phyloP scores from a whole-genome alignment of 2,888 invertebrate genomes.

The Amphipyra berbera region DNA sequence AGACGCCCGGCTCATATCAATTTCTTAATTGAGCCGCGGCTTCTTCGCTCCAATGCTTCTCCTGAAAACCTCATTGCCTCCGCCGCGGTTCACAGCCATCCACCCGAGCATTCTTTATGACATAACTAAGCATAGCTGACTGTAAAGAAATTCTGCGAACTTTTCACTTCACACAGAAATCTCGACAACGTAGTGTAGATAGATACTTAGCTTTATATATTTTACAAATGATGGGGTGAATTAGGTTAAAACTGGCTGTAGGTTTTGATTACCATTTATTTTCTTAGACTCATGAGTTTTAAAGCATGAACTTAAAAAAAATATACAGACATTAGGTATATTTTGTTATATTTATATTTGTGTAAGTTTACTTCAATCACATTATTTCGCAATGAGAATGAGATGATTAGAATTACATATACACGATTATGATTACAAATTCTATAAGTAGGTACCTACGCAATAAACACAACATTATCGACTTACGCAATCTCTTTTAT shows the following conservation, averaged over 20 bases:
- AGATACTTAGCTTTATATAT: constrained; percentile 12
- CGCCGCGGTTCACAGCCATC: constrained; percentile 53
- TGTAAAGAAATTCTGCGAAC: constrained; percentile 53
- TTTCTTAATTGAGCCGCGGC: constrained; percentile 85
- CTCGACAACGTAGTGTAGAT: constrained; percentile 5
- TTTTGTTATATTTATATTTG: not conserved
- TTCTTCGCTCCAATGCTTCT: constrained; percentile 75
- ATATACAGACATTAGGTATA: too few species aligned
- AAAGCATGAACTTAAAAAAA: not conserved
- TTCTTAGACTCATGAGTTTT: too few species aligned
- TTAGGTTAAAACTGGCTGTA: not conserved
- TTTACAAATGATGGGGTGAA: constrained; percentile 1
- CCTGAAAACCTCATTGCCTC: constrained; percentile 70
- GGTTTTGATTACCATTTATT: not conserved
- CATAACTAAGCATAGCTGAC: constrained; percentile 54
- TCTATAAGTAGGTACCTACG: constrained; percentile 7
- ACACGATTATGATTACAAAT: constrained; percentile 15
- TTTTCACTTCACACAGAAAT: constrained; percentile 52
- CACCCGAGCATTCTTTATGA: constrained; percentile 60
- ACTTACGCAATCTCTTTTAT: not conserved
- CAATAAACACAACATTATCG: constrained; percentile 13
- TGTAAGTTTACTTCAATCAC: not conserved
- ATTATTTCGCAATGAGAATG: constrained; percentile 21
- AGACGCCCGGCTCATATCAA: constrained; percentile 87
- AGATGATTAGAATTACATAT: constrained; percentile 6